Percentiles rank a stretch among this genome's conserved stretches.
phyloP scores from a whole-genome alignment of 2,797 vertebrate genomes.

The Lacerta bilineata region DNA sequence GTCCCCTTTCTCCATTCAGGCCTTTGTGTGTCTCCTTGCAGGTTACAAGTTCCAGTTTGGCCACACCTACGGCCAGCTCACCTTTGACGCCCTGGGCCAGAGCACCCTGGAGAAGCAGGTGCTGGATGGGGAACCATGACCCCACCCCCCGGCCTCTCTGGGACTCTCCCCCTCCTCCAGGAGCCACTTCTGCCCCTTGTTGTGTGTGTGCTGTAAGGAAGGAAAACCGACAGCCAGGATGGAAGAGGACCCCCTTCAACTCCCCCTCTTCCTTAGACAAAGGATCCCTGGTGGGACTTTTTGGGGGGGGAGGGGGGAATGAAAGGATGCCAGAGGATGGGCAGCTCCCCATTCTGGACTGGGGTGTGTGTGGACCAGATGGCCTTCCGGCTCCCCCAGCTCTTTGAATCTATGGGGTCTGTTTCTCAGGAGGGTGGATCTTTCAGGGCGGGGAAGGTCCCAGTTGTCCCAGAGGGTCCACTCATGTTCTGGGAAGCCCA shows the following conservation, averaged over 20 bases:
- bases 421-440: neutral
- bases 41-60: slow-evolving; percentile 84
- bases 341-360: neutral
- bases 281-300: neutral
- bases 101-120: slow-evolving; percentile 66
- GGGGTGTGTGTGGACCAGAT: neutral
- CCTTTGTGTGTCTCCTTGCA: slow-evolving; percentile 41
- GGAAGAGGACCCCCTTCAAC: neutral
- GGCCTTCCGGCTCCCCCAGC: neutral
- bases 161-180: neutral
- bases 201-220: neutral
- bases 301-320: neutral
- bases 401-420: neutral
- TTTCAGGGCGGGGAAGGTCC: too few relatives aligned
- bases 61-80: slow-evolving; percentile 80
- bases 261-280: neutral
- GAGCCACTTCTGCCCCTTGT: neutral
- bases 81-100: slow-evolving; percentile 76
- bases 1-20: neutral
- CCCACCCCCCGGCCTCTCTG: neutral
- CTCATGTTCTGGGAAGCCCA: neutral
- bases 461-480: too few relatives aligned
- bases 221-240: too few relatives aligned
- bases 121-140: slow-evolving; percentile 7
- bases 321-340: neutral